Evolutionary conservation across 2,888 invertebrate genomes (phyloP).

Genomic region (Limnephilus lunatus): DNA sequence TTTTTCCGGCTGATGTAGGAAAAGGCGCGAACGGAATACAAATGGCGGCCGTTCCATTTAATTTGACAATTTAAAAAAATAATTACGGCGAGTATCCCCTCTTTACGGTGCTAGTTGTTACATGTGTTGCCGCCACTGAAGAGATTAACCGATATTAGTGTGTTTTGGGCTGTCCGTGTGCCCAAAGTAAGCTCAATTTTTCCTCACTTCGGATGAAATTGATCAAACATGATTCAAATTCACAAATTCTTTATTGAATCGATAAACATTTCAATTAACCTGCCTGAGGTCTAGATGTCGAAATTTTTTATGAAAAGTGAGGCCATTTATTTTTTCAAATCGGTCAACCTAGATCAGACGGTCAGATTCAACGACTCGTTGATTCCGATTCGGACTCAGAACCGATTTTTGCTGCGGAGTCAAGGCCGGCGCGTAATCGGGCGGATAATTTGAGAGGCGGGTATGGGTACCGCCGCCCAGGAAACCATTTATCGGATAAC

Average conservation of each 20-base stretch:
- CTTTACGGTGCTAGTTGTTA: background rate
- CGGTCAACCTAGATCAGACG: no score
- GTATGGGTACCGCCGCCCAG: no score
- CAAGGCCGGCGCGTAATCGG: no score
- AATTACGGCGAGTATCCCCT: background rate
- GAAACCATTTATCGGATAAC: no score
- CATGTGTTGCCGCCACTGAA: constrained; percentile 7
- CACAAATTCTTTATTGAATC: background rate
- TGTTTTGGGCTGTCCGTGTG: background rate
- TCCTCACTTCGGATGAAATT: background rate
- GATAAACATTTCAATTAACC: no score
- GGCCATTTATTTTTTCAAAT: no score
- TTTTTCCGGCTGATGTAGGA: constrained; percentile 21
- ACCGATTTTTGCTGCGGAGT: no score
- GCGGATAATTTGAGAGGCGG: no score
- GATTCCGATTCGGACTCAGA: no score
- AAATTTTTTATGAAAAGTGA: no score
- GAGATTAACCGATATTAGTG: background rate
- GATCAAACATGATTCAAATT: background rate
- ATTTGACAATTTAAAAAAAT: constrained; percentile 47
- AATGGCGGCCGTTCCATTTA: constrained; percentile 45
- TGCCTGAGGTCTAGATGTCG: no score
- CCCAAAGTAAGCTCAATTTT: background rate
- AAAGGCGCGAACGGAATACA: constrained; percentile 34
- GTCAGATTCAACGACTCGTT: no score